phyloP scores from a whole-genome alignment of 2,113 vertebrate species.

The Peucedramus taeniatus region DNA sequence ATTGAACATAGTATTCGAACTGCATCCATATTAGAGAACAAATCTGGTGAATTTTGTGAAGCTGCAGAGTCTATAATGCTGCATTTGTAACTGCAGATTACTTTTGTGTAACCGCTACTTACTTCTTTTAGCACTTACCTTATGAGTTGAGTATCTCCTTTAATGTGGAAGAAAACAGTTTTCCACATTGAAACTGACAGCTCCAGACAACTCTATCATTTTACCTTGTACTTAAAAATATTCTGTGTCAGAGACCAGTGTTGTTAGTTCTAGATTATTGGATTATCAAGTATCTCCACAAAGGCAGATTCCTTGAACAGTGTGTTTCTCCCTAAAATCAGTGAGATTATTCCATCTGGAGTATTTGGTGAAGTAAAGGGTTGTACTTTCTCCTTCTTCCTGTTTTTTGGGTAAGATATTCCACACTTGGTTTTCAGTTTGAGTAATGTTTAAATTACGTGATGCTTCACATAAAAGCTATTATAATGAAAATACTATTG shows the following conservation, averaged over 20 bases:
- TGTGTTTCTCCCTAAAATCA: background rate
- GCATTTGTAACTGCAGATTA: background rate
- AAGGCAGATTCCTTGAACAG: background rate
- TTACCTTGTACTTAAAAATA: background rate
- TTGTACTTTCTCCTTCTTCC: background rate
- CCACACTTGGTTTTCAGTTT: background rate
- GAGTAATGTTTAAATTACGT: background rate
- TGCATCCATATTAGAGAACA: rapidly evolving
- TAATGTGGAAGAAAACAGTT: background rate
- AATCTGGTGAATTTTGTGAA: background rate
- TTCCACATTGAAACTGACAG: background rate
- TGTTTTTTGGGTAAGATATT: background rate
- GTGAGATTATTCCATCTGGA: background rate
- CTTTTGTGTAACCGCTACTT: background rate
- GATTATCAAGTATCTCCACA: background rate
- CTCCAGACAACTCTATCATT: background rate
- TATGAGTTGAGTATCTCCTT: background rate
- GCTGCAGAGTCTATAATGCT: background rate
- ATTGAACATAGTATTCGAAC: background rate
- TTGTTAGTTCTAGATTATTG: background rate
- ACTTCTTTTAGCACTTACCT: background rate
- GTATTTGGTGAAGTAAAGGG: background rate
- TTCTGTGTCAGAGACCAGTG: background rate
- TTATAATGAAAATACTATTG: background rate
- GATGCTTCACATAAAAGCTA: background rate